Evolutionary conservation across 2,888 invertebrate species (phyloP).

Genomic region (Campoplex capitator): DNA sequence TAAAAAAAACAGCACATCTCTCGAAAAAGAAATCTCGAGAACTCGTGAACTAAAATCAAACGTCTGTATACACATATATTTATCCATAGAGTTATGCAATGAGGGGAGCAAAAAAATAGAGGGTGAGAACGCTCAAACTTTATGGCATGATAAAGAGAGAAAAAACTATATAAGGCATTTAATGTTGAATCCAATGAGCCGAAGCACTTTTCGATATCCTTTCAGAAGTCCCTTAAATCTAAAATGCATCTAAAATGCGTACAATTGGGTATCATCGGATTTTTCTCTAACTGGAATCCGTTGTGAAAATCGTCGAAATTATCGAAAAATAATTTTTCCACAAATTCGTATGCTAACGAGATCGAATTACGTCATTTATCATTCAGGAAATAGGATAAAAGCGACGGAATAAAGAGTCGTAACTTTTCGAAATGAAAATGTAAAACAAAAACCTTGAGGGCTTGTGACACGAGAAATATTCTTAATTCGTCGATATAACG

Average conservation of each 20-base stretch:
- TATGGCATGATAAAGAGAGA: not conserved
- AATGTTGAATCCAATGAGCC: not conserved
- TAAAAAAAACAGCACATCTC: not conserved
- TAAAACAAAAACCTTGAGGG: not conserved
- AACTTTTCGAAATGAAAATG: not conserved
- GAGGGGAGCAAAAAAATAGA: conserved; percentile 31
- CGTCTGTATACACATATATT: not conserved
- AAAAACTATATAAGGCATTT: conserved; percentile 15
- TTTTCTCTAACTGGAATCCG: not conserved
- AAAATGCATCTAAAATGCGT: too few species aligned
- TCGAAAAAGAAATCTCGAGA: conserved; percentile 43
- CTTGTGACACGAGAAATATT: not conserved
- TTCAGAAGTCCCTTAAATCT: not conserved
- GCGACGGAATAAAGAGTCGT: not conserved
- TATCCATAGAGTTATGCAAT: conserved; percentile 19
- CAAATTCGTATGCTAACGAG: not conserved
- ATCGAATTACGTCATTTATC: not conserved
- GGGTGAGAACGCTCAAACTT: conserved; percentile 43
- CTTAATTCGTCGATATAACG: not conserved
- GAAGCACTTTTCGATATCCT: not conserved
- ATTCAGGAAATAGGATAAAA: not conserved
- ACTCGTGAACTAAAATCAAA: conserved; percentile 38
- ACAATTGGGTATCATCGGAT: not conserved
- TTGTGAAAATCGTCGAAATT: not conserved
- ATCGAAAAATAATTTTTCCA: not conserved